These are phyloP conservation scores for Probosciger aterrimus DNA, from an alignment of 2,113 vertebrate species.

Conservation along the genomic window DNA sequence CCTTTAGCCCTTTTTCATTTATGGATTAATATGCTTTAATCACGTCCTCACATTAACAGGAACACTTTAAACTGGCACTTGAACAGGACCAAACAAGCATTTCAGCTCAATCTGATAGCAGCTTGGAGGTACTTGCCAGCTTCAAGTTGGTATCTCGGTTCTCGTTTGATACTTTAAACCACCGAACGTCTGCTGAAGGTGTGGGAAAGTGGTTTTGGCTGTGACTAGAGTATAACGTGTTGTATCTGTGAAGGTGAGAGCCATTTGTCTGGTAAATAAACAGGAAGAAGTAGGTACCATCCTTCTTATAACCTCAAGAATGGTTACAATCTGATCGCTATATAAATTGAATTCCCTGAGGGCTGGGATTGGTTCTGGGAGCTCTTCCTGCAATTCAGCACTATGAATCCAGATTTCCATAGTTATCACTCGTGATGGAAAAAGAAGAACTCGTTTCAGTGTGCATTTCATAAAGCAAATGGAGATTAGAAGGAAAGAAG, in stretches of 20 bases:
- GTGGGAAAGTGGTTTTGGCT: not conserved
- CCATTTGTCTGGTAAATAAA: not conserved
- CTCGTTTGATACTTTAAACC: not conserved
- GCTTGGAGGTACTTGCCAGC: not conserved
- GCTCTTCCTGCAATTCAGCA: not conserved
- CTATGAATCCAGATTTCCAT: not conserved
- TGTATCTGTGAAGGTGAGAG: not conserved
- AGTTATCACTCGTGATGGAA: not conserved
- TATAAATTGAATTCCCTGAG: not conserved
- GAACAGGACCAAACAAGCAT: not conserved
- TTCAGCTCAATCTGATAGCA: not conserved
- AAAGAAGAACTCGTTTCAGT: not conserved
- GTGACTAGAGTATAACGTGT: not conserved
- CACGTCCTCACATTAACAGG: not conserved
- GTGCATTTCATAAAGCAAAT: not conserved
- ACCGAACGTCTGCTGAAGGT: not conserved
- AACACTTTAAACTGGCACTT: not conserved
- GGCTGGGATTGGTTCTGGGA: not conserved
- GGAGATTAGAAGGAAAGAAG: not conserved
- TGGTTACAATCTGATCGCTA: rapidly evolving
- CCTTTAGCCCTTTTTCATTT: not conserved
- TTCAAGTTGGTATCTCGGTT: not conserved
- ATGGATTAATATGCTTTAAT: not conserved
- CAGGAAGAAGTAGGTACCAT: not conserved
- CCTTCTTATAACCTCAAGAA: not conserved